Conservation (phyloP, 2,113 vertebrate species). For the Epinephelus cyanopodus region DNA sequence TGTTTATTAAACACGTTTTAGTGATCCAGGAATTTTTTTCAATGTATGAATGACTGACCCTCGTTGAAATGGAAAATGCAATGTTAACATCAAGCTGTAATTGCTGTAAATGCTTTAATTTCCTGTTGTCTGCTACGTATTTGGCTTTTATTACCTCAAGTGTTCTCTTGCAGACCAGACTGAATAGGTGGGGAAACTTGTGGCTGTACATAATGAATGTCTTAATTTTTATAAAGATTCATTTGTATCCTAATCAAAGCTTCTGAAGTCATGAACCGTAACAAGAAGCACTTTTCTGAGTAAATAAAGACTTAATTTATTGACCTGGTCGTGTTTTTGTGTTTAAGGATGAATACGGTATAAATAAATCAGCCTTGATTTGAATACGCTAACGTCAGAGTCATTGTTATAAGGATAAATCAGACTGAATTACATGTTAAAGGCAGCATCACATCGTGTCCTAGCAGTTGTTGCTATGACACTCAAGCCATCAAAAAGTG, state of each 20-base stretch:
- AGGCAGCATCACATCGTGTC: neutral
- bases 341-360: neutral
- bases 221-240: neutral
- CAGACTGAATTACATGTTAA: neutral
- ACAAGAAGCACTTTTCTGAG: conserved; percentile 19
- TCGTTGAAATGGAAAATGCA: neutral
- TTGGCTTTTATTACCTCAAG: conserved; percentile 4
- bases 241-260: conserved; percentile 38
- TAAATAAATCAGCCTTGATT: neutral
- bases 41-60: neutral
- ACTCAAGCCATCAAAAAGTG: neutral
- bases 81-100: conserved; percentile 11
- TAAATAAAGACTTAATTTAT: conserved; percentile 55
- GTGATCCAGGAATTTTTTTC: neutral
- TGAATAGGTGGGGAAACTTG: neutral
- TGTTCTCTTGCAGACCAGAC: neutral
- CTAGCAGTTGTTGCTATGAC: neutral
- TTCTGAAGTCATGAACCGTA: neutral
- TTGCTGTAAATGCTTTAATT: conserved; percentile 1
- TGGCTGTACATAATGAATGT: conserved; percentile 11
- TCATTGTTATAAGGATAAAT: neutral
- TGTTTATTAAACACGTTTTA: neutral
- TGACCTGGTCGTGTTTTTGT: neutral
- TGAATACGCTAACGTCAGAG: neutral
- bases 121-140: neutral